phyloP scores from a whole-genome alignment of 2,113 vertebrate species.

The Colossoma macropomum region DNA sequence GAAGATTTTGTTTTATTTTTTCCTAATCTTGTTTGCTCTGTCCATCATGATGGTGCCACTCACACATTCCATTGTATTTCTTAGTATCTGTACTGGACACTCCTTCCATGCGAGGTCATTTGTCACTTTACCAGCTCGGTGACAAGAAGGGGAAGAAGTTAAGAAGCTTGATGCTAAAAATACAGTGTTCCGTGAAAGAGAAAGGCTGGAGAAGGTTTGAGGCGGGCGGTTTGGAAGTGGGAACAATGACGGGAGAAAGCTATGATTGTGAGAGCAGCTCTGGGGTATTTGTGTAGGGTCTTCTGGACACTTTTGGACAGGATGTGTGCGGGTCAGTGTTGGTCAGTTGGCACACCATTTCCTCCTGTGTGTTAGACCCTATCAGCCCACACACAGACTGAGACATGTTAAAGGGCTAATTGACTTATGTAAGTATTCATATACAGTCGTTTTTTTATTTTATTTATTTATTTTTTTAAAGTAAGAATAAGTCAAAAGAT shows the following conservation, averaged over 20 bases:
- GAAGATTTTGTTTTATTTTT: no score
- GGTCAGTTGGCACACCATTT: conserved; percentile 66
- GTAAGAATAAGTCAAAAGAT: no score
- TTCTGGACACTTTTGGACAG: conserved; percentile 68
- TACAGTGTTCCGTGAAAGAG: conserved; percentile 39
- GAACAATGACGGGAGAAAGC: conserved; percentile 68
- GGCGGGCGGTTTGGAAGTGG: conserved; percentile 41
- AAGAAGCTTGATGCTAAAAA: conserved; percentile 49
- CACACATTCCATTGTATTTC: conserved; percentile 12
- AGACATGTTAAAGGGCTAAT: background rate
- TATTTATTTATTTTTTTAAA: no score
- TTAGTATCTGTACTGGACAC: conserved; percentile 16
- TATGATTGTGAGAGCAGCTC: conserved; percentile 42
- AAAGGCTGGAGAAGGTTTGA: background rate
- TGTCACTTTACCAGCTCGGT: conserved; percentile 17
- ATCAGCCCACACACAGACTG: conserved; percentile 36
- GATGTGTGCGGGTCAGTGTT: conserved; percentile 78
- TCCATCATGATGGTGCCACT: background rate
- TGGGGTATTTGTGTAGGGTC: conserved; percentile 67
- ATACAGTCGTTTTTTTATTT: no score
- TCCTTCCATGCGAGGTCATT: conserved; percentile 15
- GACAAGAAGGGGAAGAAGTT: conserved; percentile 25
- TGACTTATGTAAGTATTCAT: no score
- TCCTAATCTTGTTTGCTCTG: background rate
- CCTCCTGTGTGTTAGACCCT: conserved; percentile 57